Conservation (phyloP, 1,140 invertebrate species). For the Choristoneura fumiferana region DNA sequence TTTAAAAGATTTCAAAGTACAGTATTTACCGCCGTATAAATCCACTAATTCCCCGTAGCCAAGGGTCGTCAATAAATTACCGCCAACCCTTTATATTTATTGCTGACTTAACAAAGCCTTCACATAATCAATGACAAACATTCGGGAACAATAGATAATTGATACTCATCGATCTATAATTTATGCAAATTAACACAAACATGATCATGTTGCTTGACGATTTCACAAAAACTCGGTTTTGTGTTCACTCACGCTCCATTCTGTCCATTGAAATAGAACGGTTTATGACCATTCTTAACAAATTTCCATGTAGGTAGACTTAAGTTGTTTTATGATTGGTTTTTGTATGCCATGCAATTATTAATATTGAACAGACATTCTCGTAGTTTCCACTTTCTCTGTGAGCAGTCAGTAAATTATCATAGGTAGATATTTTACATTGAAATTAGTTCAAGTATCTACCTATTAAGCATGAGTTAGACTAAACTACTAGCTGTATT, state of each 20-base stretch:
- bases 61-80: neutral
- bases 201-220: neutral
- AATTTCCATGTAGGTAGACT: neutral
- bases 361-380: too few relatives aligned
- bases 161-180: slow-evolving; percentile 8
- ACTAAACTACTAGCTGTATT: too few relatives aligned
- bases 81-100: slow-evolving; percentile 11
- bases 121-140: slow-evolving; percentile 4
- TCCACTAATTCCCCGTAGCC: neutral
- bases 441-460: too few relatives aligned
- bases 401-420: too few relatives aligned
- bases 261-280: neutral
- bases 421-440: too few relatives aligned
- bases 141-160: neutral
- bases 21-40: slow-evolving; percentile 5
- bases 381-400: too few relatives aligned
- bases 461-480: too few relatives aligned
- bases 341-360: too few relatives aligned
- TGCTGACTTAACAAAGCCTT: slow-evolving; percentile 2
- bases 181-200: slow-evolving; percentile 1
- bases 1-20: neutral
- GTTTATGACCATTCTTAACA: slow-evolving; percentile 6
- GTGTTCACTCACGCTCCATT: slow-evolving; percentile 1
- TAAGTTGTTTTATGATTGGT: too few relatives aligned
- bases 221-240: slow-evolving; percentile 8